Base-by-base conservation (phyloP, 2,888 invertebrate species). In the Ophion obscuratus region DNA sequence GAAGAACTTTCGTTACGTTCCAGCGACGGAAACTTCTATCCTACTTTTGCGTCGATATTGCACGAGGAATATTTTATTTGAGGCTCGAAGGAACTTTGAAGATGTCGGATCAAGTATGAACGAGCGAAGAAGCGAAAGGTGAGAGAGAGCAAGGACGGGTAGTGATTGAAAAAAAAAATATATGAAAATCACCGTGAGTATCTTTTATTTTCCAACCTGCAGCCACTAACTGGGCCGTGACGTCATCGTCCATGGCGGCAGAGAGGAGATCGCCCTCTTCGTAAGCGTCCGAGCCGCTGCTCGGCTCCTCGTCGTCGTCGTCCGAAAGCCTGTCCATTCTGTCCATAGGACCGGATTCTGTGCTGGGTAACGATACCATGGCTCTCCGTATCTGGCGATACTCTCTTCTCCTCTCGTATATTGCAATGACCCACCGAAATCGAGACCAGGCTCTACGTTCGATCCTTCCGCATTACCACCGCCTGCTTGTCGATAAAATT, bases 151-250 rank as follows among this genome's bases (percentile, higher is more conserved):
- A n/a, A 81, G 67, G 68, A 71, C 71, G 2, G 67, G 59, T 70
- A 53, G 47, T 71, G 78, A 67, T 77, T 61, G 61, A 68, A 71
- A 83, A 85, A 78, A 86, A 86, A 86, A 84, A 70, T 93, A 93
- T 93, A 93, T 92, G 90, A 92, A 94, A 93, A 94, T 94, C 94
- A 95, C 95, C 95, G 94, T 95, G 93, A 93, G 92, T 93, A 93
- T 94, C 92, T 93, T 94, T 94, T 93, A 94, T 93, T 94, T 94
- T 94, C 95, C 94, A 95, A 97, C 99, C 99, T 94, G 99, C 98
- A 91, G 99, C 98, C 80, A 98, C 99, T 91, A 99, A 95, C 93
- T 99, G 99, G 94, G 99, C 98, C 89, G 99, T 98, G 91, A 99
- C 98, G 93, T 99, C 99, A 94, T 99, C 99, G 89, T 97, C 97